Conservation (phyloP, 2,888 invertebrate species). For the Parnassius mnemosyne region DNA sequence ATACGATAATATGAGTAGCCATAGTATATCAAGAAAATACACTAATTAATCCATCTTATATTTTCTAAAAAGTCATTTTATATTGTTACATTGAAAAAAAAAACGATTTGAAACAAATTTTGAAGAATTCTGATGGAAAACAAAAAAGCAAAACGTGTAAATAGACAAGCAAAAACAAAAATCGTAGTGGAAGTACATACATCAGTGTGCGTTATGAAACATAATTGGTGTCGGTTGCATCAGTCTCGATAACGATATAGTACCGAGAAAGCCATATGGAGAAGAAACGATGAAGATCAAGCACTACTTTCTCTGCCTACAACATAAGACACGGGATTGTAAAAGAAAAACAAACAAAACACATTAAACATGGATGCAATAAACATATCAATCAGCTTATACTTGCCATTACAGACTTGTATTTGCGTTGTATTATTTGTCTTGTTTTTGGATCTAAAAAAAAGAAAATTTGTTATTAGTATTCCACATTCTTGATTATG, state of each 20-base stretch:
- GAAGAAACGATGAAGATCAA: conserved; percentile 89
- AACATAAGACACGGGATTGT: conserved; percentile 69
- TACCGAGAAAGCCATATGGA: conserved; percentile 84
- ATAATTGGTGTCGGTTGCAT: conserved; percentile 59
- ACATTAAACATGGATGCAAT: conserved; percentile 35
- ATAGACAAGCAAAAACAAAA: conserved; percentile 50
- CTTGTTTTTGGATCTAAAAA: conserved; percentile 97
- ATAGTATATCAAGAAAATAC: too few relatives aligned
- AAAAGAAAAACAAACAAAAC: conserved; percentile 45
- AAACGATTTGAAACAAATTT: too few relatives aligned
- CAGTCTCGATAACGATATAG: conserved; percentile 58
- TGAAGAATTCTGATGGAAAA: conserved; percentile 2
- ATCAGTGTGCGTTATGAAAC: conserved; percentile 63
- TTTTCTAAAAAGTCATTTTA: too few relatives aligned
- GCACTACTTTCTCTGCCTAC: conserved; percentile 88
- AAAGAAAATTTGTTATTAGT: conserved; percentile 1
- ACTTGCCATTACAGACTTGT: conserved; percentile 98
- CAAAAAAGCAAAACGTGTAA: conserved; percentile 35
- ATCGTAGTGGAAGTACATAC: conserved; percentile 61
- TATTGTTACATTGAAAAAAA: too few relatives aligned
- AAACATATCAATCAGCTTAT: conserved; percentile 9
- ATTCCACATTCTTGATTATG: too few relatives aligned
- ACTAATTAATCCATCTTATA: too few relatives aligned
- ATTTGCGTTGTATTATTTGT: conserved; percentile 97
- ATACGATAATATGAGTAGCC: too few relatives aligned